Percentiles rank a stretch among this genome's conserved stretches.
Conservation (phyloP, 1,140 invertebrate species). For the Pseudomyrmex concolor region DNA sequence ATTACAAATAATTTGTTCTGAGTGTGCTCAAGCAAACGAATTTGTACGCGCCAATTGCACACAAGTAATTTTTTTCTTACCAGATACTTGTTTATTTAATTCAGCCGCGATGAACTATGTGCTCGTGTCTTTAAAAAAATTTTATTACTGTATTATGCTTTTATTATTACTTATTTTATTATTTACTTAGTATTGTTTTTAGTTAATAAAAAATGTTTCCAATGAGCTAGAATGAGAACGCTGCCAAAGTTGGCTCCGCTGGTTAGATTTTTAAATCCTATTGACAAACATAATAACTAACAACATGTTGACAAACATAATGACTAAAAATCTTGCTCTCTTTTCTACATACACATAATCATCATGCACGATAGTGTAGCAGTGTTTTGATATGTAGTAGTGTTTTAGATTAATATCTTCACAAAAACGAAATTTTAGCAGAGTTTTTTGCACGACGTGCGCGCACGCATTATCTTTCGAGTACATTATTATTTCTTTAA, state of each 20-base stretch:
- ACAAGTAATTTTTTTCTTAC: background rate
- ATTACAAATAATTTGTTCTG: conserved; percentile 6
- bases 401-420: conserved; percentile 40
- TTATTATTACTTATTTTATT: too few species aligned
- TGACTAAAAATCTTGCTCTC: background rate
- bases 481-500: conserved; percentile 25
- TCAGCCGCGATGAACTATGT: background rate
- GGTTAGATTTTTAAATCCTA: conserved; percentile 21
- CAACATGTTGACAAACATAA: conserved; percentile 4
- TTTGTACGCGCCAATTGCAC: background rate
- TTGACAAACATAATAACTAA: background rate
- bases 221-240: too few species aligned
- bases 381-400: too few species aligned
- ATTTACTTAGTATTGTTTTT: background rate
- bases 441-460: conserved; percentile 22
- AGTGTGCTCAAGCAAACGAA: background rate
- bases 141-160: background rate
- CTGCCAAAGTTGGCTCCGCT: background rate
- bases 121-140: background rate
- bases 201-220: background rate
- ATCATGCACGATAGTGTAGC: too few species aligned
- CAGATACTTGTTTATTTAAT: background rate
- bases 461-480: conserved; percentile 31
- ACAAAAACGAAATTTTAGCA: background rate
- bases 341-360: background rate